Evolutionary conservation across 2,888 invertebrate genomes (phyloP), one percentile per base, ranked within the genome.

Genomic region (Eumerus sabulonum): DNA sequence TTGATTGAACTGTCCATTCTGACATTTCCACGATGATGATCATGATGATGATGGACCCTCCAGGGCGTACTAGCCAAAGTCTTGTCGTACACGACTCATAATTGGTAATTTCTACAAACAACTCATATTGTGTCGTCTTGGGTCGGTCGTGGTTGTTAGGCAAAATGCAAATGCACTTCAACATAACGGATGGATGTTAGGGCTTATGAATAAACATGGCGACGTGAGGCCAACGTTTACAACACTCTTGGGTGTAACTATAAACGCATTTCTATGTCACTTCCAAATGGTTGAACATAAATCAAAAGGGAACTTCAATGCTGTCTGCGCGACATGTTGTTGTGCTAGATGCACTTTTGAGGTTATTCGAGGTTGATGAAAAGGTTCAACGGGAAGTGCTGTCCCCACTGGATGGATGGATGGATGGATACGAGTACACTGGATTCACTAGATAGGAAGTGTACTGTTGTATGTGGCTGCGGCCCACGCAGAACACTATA

Each of bases 241-340:
- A 40, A 12, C 53, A 66, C 60, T 50, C 76, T 77, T 63, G 59
- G 48, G 54, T 42, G 38, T 79, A 79, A 74, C 77, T 63, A 73
- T 79, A 79, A 79, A 73, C 40, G 67, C 42, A 64, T 79, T 73
- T 73, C 54, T 68, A 59, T 79, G 73, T 79, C 77, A 64, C 67
- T 68, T 73, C 68, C 59, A 73, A 77, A 79, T 63, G 73, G 77
- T 14, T 73, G 73, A 48, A 14, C 63, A 64, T 68, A 59, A 73
- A 73, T 77, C 67, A 67, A 27, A 27, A 27, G 27, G 27, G 27
- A 27, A 40, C 40, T 11, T 40, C 12, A 5, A n/a, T 11, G 3
- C 9, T 9, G 40, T 7, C 40, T n/a, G 40, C 40, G 9, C 3
- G n/a, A 9, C 17, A 60, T 48, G 35, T 50, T 27, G 38, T 59